Base-by-base conservation (phyloP, 2,888 invertebrate species). In the Amblyjoppa proteus region DNA sequence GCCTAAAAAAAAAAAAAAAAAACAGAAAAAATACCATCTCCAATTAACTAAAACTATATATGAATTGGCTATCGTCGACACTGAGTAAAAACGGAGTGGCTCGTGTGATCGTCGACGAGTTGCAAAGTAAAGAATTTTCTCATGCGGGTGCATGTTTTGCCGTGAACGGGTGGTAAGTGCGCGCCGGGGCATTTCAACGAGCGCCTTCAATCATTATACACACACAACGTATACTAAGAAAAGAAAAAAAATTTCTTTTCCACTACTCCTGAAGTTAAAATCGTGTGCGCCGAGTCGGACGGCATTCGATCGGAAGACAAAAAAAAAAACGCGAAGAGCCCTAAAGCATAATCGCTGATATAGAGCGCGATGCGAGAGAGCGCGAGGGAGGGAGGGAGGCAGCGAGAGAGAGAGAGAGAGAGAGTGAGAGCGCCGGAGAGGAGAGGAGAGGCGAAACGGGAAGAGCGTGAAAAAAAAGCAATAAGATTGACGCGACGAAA, bases 131-230 rank as follows among this genome's bases (percentile, higher is more conserved):
- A 58, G 38, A 70, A 81, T 28, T 51, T 66, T 53, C 51, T 85
- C 56, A 68, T 51, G 85, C 76, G 73, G 68, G 76, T 69, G 58
- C 79, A 83, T 68, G 79, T 74, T 86, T 61, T 73, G 75, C 76
- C 56, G 49, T 83, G 79, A 68, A 66, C 66, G 41, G 64, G 61
- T 64, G 85, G 85, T 86, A 83, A 86, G 85, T 86, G 80, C 85
- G 85, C 85, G 83, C 85, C 83, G 85, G 79, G 85, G 68, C 31
- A 34, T 77, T 86, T 81, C 53, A 80, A 80, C 79, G 76, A 71
- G 38, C 56, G 73, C 66, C 58, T 75, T 66, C 66, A 56, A 84
- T 84, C 75, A 84, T 84, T 75, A 25, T 71, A 16, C 28, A 61
- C 49, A 71, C 25, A 6, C 53, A 31, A 45, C n/a, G 13, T 61